Evolutionary conservation across 1,140 invertebrate species (phyloP).

Genomic region (Saccostrea cuccullata): DNA sequence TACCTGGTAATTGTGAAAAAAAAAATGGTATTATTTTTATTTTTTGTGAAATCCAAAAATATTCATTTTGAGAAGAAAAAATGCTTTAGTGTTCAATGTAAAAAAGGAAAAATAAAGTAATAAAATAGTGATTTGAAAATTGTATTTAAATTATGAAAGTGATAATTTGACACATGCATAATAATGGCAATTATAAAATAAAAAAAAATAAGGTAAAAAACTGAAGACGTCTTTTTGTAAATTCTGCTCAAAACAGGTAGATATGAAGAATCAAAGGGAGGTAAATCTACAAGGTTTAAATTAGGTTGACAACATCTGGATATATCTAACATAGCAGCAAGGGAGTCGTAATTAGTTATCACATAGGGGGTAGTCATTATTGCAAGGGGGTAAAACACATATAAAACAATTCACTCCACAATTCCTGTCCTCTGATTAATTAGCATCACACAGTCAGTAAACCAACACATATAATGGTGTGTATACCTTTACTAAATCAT

Average conservation of each 20-base stretch:
- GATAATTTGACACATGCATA: slow-evolving; percentile 13
- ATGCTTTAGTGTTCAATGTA: not conserved
- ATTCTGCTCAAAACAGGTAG: not conserved
- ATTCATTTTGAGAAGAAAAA: not conserved
- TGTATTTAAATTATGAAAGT: too few species aligned
- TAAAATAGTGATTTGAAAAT: not conserved
- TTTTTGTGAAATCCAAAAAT: too few species aligned
- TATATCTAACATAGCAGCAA: slow-evolving; percentile 8
- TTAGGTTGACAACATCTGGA: not conserved
- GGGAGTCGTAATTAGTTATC: not conserved
- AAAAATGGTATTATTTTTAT: too few species aligned
- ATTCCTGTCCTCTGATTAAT: not conserved
- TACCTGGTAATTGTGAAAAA: too few species aligned
- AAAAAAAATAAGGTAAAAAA: too few species aligned
- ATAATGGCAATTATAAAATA: not conserved
- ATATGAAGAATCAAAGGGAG: not conserved
- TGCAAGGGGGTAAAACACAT: not conserved
- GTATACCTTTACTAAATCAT: not conserved
- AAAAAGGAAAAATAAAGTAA: not conserved
- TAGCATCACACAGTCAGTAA: not conserved
- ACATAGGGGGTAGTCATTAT: not conserved
- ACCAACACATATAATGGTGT: not conserved
- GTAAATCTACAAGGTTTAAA: not conserved
- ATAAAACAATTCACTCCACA: not conserved
- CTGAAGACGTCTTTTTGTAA: too few species aligned